phyloP scores from a whole-genome alignment of 1,140 invertebrate genomes.

The Fragariocoptes setiger region DNA sequence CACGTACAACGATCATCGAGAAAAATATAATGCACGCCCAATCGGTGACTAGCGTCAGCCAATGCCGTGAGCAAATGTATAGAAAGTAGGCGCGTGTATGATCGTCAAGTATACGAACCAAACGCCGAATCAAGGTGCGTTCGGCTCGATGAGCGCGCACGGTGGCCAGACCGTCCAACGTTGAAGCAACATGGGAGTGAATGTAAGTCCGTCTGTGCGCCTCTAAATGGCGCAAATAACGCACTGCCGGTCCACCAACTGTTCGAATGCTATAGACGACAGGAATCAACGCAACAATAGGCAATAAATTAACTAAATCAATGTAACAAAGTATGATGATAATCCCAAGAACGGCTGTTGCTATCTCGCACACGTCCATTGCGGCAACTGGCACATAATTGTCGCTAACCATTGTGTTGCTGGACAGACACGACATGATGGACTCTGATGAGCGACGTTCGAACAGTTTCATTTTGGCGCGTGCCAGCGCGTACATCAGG shows the following conservation, averaged over 20 bases:
- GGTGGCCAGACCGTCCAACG: slow-evolving; percentile 21
- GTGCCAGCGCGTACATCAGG: neutral
- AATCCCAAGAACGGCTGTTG: neutral
- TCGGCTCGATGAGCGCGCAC: slow-evolving; percentile 19
- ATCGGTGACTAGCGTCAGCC: slow-evolving; percentile 52
- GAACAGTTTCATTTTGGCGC: neutral
- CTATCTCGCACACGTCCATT: neutral
- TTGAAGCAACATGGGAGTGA: slow-evolving; percentile 21
- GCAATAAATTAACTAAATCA: neutral
- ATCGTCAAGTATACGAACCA: slow-evolving; percentile 24
- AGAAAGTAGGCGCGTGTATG: slow-evolving; percentile 38
- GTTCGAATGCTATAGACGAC: neutral
- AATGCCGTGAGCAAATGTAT: slow-evolving; percentile 36
- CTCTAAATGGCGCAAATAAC: slow-evolving; percentile 57
- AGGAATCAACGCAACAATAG: neutral
- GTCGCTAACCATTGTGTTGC: neutral
- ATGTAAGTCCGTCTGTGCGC: slow-evolving; percentile 28
- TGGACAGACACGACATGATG: neutral
- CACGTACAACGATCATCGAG: too few species aligned
- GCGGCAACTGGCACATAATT: neutral
- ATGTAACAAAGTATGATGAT: neutral
- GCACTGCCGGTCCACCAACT: slow-evolving; percentile 6
- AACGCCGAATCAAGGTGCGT: slow-evolving; percentile 30
- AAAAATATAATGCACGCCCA: slow-evolving; percentile 43
- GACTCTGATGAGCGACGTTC: neutral